Evolutionary conservation across 2,113 vertebrate species (phyloP).

Genomic region (Gymnarchus niloticus): DNA sequence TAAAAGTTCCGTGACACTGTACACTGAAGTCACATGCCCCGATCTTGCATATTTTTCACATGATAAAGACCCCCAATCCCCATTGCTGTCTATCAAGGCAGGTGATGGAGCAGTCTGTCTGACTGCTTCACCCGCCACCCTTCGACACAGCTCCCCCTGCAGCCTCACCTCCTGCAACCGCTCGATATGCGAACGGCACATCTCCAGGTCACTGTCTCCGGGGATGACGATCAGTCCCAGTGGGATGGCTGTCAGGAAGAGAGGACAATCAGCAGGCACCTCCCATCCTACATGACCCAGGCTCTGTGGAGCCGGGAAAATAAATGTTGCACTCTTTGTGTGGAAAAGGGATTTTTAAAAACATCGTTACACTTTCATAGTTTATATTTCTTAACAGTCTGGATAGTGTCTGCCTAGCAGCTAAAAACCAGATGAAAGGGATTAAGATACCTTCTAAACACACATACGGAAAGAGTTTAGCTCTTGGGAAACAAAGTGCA

Average conservation of each 20-base stretch:
- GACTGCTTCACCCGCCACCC: neutral
- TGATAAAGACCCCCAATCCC: neutral
- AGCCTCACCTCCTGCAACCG: slow-evolving; percentile 81
- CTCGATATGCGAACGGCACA: slow-evolving; percentile 82
- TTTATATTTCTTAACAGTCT: neutral
- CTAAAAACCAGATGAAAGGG: slow-evolving; percentile 64
- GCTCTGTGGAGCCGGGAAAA: neutral
- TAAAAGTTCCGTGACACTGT: neutral
- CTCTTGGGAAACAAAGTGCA: neutral
- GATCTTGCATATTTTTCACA: neutral
- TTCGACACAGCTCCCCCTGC: neutral
- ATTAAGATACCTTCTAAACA: neutral
- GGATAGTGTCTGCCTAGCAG: slow-evolving; percentile 78
- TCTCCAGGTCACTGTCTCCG: slow-evolving; percentile 87
- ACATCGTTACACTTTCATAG: neutral
- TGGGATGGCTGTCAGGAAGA: slow-evolving; percentile 68
- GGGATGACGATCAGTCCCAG: slow-evolving; percentile 87
- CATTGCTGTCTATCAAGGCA: neutral
- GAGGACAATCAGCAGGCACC: slow-evolving; percentile 21
- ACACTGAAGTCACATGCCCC: neutral
- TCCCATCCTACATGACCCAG: neutral
- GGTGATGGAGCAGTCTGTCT: neutral
- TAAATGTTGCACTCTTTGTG: no score
- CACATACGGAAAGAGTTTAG: neutral
- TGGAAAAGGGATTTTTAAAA: neutral